These are phyloP conservation scores for Pseudochaenichthys georgianus DNA, from an alignment of 2,797 vertebrate genomes.

Conservation along the genomic window DNA sequence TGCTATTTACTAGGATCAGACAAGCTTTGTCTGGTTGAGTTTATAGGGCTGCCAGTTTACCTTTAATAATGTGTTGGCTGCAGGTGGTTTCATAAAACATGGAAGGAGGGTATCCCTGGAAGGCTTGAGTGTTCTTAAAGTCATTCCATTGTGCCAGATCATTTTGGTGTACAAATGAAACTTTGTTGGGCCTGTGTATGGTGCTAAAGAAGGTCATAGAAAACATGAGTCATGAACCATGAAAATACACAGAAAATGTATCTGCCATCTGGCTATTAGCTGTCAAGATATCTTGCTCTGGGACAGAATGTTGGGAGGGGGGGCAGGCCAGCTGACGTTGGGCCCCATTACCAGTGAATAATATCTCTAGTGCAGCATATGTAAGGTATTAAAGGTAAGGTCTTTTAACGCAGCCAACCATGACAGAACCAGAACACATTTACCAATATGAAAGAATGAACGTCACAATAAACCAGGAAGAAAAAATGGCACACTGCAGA, in stretches of 20 bases:
- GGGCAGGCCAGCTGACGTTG: background rate
- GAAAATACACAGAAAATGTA: no score
- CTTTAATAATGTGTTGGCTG: background rate
- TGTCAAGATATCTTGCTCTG: background rate
- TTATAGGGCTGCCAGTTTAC: no score
- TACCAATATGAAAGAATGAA: background rate
- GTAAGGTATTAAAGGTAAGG: conserved; percentile 10
- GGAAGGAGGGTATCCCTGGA: background rate
- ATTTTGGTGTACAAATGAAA: background rate
- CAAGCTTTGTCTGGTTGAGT: no score
- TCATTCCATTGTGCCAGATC: background rate
- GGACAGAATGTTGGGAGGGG: background rate
- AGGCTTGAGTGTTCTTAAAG: background rate
- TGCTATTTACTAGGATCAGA: no score
- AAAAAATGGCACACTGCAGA: conserved; percentile 11
- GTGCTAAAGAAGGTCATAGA: background rate
- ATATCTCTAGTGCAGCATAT: background rate
- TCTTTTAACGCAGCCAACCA: conserved; percentile 1
- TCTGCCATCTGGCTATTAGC: conserved; percentile 1
- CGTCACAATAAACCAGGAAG: background rate
- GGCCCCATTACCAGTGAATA: background rate
- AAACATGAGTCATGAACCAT: background rate
- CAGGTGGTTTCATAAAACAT: background rate
- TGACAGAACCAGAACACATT: conserved; percentile 18
- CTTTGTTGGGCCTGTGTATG: background rate